These are phyloP conservation scores for Drosophila siamana DNA, from an alignment of 2,888 invertebrate species.

Conservation along the genomic window DNA sequence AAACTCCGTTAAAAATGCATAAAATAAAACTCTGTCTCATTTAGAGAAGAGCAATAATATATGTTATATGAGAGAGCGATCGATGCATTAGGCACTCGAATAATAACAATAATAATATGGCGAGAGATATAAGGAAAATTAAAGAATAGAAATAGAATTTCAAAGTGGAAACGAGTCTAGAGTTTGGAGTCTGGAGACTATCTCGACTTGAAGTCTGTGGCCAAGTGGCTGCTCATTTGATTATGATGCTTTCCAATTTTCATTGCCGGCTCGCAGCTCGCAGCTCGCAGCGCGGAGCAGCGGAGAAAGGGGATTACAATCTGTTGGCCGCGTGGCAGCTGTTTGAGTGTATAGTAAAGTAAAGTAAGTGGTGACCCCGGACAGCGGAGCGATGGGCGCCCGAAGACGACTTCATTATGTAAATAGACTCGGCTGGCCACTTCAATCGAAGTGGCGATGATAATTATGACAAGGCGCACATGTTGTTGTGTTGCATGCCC, in stretches of 20 bases:
- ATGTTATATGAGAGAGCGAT: not conserved
- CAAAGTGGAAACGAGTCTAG: not conserved
- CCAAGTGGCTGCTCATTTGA: conserved; percentile 28
- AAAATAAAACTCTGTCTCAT: conserved; percentile 34
- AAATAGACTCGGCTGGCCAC: conserved; percentile 54
- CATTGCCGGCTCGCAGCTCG: conserved; percentile 3
- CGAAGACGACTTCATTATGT: conserved; percentile 70
- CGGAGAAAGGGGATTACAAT: conserved; percentile 10
- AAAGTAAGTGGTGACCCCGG: conserved; percentile 57
- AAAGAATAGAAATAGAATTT: conserved; percentile 5
- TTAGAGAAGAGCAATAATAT: not conserved
- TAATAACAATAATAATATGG: conserved; percentile 57
- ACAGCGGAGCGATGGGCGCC: conserved; percentile 8
- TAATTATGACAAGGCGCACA: conserved; percentile 68
- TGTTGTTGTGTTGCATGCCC: conserved; percentile 32
- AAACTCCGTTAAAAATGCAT: conserved; percentile 57
- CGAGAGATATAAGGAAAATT: conserved; percentile 24
- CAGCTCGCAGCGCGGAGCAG: too few species aligned
- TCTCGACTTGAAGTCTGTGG: not conserved
- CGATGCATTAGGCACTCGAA: conserved; percentile 44
- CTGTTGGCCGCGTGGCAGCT: conserved; percentile 23
- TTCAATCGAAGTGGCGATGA: conserved; percentile 67
- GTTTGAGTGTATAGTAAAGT: too few species aligned
- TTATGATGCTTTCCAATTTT: conserved; percentile 10
- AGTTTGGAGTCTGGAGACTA: conserved; percentile 5